These are phyloP conservation scores for Phyllotis vaccarum DNA, from an alignment of 2,797 vertebrate genomes.

Conservation along the genomic window DNA sequence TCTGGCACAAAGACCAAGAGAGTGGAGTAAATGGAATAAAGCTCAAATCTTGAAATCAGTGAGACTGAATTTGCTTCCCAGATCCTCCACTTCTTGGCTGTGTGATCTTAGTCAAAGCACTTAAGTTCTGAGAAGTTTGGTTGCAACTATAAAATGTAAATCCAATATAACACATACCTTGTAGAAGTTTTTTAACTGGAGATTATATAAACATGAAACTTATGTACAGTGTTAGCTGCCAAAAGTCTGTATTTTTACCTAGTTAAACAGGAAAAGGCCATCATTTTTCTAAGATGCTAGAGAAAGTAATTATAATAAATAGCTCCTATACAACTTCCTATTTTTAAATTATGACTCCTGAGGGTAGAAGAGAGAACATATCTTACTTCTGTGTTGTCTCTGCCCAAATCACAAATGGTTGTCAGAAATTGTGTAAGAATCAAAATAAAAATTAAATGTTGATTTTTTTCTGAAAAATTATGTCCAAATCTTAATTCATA, in stretches of 20 bases:
- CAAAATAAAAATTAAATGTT: neutral
- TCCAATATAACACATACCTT: neutral
- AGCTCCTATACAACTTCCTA: neutral
- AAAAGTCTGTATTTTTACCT: neutral
- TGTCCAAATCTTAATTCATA: neutral
- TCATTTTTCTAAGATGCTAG: neutral
- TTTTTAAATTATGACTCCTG: conserved; percentile 6
- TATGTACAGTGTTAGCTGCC: neutral
- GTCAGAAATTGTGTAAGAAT: neutral
- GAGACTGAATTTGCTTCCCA: neutral
- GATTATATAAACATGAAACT: neutral
- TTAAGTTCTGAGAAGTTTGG: neutral
- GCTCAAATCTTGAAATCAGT: neutral
- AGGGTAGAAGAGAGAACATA: neutral
- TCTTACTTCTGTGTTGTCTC: neutral
- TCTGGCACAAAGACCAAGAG: neutral
- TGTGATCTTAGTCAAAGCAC: neutral
- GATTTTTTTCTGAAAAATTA: neutral
- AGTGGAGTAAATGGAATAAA: neutral
- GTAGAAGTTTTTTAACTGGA: neutral
- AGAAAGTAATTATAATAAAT: conserved; percentile 17
- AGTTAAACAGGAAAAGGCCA: neutral
- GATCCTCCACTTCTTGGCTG: neutral
- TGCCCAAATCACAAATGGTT: neutral
- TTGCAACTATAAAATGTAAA: neutral